Conservation (phyloP, 2,113 vertebrate species). For the Beaufortia kweichowensis region DNA sequence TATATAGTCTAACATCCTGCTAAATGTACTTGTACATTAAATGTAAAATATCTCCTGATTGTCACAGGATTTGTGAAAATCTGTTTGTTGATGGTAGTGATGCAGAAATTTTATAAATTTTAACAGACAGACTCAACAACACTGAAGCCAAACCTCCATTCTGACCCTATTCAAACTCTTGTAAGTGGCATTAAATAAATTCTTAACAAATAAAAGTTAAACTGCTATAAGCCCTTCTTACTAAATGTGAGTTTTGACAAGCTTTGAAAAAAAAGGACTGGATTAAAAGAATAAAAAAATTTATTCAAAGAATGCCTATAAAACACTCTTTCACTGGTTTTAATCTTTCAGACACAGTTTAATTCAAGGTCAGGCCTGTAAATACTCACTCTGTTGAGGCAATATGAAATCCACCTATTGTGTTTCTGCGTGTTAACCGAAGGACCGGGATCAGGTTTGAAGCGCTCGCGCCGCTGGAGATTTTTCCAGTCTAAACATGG, state of each 20-base stretch:
- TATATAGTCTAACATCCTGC: too few relatives aligned
- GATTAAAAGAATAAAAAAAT: conserved; percentile 3
- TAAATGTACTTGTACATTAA: too few relatives aligned
- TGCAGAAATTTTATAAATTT: too few relatives aligned
- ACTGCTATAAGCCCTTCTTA: conserved; percentile 7
- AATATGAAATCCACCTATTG: conserved; percentile 37
- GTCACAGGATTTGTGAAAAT: not conserved
- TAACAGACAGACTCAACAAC: too few relatives aligned
- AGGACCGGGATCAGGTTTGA: conserved; percentile 27
- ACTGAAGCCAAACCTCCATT: not conserved
- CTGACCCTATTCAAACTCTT: not conserved
- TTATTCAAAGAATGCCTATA: conserved; percentile 13
- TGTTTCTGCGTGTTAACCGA: conserved; percentile 15
- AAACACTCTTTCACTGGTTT: not conserved
- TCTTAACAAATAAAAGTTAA: not conserved
- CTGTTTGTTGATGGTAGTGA: not conserved
- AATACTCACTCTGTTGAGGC: conserved; percentile 25
- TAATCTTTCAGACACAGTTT: conserved; percentile 9
- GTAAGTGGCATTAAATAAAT: not conserved
- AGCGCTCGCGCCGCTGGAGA: conserved; percentile 12
- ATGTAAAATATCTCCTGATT: too few relatives aligned
- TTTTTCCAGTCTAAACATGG: conserved; percentile 25
- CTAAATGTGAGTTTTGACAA: not conserved
- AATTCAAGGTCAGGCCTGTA: conserved; percentile 23
- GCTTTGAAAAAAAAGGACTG: not conserved